Base-by-base conservation (phyloP, 2,888 invertebrate genomes). In the Rhagonycha lutea region DNA sequence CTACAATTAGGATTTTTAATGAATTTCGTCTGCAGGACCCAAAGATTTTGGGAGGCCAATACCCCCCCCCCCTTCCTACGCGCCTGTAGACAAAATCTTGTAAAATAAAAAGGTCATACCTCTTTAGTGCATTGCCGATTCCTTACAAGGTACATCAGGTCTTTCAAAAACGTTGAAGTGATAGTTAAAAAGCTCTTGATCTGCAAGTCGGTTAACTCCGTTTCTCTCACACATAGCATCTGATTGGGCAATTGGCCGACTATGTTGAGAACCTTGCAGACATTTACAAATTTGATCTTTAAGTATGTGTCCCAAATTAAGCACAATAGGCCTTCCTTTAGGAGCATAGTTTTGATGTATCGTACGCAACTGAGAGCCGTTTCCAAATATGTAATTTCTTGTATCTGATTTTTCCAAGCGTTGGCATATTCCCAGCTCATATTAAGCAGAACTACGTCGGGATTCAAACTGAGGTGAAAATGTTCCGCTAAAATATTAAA, bases 401-500 rank as follows among this genome's bases (percentile, higher is more conserved):
- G 90, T 77, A 93, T 90, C 80, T 94, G 92, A 86, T 94, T 95
- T 84, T 95, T 94, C 97, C 98, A 98, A 70, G 92, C 91, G 80
- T 95, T 91, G 72, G 95, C 93, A 85, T 95, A 96, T 86, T 98
- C 97, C 98, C 98, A 98, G 80, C 94, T 92, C 91, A 97, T 93
- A 85, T 97, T 96, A 12, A 95, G 92, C 69, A 97, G 89, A 61
- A 98, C 88, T 61, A 94, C 92, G 83, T 95, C 94, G 0, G 94
- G 91, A 73, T 94, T 92, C 72, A 97, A 90, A 86, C 97, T 97
- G 81, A 95, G 92, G 0, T 98, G 98, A 86, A 98, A 98, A 84
- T 96, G 94, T 65, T 91, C 90, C 69, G 92, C 92, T 74, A 96
- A 86, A 24, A 94, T 86, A 26, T 91, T 90, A 3, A 94, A 84